These are phyloP conservation scores for Mandrillus leucophaeus DNA, from an alignment of 2,113 vertebrate species.

Conservation along the genomic window DNA sequence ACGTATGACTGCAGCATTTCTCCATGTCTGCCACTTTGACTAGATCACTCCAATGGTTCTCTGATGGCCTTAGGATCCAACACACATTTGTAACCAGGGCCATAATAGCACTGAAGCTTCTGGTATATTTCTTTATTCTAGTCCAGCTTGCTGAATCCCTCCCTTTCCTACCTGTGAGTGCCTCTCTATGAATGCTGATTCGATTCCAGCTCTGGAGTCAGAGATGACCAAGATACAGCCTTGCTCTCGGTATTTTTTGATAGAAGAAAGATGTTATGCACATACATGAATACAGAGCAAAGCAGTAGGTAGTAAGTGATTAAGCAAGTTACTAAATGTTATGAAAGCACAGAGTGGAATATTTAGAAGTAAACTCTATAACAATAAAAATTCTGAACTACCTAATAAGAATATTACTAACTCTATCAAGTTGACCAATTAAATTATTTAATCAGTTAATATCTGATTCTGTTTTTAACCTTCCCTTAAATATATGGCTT, in stretches of 20 bases:
- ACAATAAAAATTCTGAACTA: neutral
- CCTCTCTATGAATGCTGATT: neutral
- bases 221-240: neutral
- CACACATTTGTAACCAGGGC: neutral
- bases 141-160: neutral
- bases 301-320: neutral
- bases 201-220: neutral
- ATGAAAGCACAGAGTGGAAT: neutral
- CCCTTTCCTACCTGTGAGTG: neutral
- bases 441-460: neutral
- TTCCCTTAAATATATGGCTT: neutral
- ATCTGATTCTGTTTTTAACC: slow-evolving; percentile 1
- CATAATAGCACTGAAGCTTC: neutral
- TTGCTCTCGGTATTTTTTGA: neutral
- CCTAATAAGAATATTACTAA: neutral
- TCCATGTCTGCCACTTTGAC: neutral
- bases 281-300: neutral
- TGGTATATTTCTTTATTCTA: neutral
- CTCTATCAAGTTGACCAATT: neutral
- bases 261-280: neutral
- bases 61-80: neutral
- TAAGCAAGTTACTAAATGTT: neutral
- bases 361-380: neutral
- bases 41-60: neutral
- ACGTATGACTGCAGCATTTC: neutral